Conservation (phyloP, 2,888 invertebrate species). For the Tenthredo distinguenda region DNA sequence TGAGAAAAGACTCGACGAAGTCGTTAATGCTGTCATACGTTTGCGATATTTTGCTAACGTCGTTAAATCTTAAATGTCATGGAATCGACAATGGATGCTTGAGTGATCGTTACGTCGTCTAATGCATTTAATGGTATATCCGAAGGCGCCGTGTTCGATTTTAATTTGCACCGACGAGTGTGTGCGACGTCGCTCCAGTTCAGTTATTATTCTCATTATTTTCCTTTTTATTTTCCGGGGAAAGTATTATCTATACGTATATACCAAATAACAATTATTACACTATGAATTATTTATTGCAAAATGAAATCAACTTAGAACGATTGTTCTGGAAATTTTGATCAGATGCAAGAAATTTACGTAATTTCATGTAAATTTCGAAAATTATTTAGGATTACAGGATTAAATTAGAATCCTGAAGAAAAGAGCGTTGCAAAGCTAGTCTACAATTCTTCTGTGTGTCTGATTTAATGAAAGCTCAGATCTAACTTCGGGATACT, state of each 20-base stretch:
- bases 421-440: no score
- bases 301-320: not conserved
- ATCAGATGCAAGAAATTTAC: not conserved
- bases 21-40: slow-evolving; percentile 10
- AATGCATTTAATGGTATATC: slow-evolving; percentile 19
- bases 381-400: no score
- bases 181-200: not conserved
- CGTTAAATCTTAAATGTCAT: slow-evolving; percentile 28
- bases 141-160: not conserved
- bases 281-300: not conserved
- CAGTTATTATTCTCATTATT: not conserved
- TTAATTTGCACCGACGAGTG: not conserved
- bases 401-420: no score
- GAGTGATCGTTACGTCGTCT: not conserved
- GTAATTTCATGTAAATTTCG: no score
- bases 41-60: not conserved
- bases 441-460: no score
- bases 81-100: not conserved
- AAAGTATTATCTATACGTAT: not conserved
- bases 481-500: no score
- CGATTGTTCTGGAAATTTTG: not conserved
- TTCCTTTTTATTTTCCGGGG: not conserved
- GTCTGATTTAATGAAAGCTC: no score
- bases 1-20: not conserved
- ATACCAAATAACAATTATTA: not conserved